phyloP scores from a whole-genome alignment of 2,888 invertebrate species.

The Leptopilina drosophilae region DNA sequence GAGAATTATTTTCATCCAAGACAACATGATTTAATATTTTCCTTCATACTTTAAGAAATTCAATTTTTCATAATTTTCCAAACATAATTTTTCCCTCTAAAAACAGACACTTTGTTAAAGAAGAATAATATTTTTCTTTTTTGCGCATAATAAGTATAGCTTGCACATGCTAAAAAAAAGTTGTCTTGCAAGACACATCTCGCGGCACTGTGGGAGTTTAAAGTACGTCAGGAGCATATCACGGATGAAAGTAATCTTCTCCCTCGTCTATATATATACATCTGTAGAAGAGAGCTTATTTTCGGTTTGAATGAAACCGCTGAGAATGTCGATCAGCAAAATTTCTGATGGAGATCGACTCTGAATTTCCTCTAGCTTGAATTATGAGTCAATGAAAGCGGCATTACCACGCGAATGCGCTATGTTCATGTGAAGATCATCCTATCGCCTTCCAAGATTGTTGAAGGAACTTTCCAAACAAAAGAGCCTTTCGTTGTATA shows the following conservation, averaged over 20 bases:
- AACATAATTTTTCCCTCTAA: too few species aligned
- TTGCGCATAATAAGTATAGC: background rate
- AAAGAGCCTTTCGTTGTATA: slow-evolving; percentile 14
- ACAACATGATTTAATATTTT: too few species aligned
- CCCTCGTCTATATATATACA: slow-evolving; percentile 29
- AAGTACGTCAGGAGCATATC: slow-evolving; percentile 15
- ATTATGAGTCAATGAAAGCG: slow-evolving; percentile 62
- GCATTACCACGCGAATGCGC: slow-evolving; percentile 51
- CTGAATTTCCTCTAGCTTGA: slow-evolving; percentile 8
- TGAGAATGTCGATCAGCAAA: slow-evolving; percentile 67
- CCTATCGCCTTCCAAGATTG: background rate
- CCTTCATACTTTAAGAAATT: too few species aligned
- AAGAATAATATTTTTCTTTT: background rate
- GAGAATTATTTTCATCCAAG: too few species aligned
- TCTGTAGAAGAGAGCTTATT: slow-evolving; percentile 58
- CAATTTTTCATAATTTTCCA: too few species aligned
- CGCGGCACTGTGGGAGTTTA: background rate
- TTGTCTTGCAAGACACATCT: background rate
- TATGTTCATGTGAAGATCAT: slow-evolving; percentile 41
- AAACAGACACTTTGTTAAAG: too few species aligned
- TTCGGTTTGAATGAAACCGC: slow-evolving; percentile 61
- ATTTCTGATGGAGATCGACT: slow-evolving; percentile 59
- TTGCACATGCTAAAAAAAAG: background rate
- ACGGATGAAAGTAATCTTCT: slow-evolving; percentile 30
- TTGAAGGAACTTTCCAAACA: slow-evolving; percentile 26